phyloP scores from a whole-genome alignment of 92 coral and sea anemone genomes.

The Epizoanthus rinbou region DNA sequence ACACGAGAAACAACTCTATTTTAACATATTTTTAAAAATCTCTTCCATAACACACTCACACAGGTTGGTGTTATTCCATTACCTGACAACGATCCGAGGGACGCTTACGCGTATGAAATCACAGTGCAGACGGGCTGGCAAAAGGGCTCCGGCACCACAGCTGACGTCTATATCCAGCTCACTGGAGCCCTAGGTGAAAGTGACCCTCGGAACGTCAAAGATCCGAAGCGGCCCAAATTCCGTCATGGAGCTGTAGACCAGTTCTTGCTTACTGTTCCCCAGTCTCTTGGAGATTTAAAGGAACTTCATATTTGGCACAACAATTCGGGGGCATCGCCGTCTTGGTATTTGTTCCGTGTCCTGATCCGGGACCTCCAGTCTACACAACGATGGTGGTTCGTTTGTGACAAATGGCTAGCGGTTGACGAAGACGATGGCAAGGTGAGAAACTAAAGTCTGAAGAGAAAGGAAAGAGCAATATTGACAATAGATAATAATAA shows the following conservation, averaged over 20 bases:
- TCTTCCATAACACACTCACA: not conserved
- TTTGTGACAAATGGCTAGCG: slow-evolving; percentile 91
- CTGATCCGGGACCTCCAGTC: slow-evolving; percentile 87
- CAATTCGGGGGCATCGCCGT: slow-evolving; percentile 83
- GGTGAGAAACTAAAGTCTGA: slow-evolving; percentile 39
- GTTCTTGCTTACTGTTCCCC: slow-evolving; percentile 85
- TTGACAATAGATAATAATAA: no score
- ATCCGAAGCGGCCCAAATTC: slow-evolving; percentile 72
- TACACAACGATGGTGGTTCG: slow-evolving; percentile 88
- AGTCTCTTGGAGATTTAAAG: slow-evolving; percentile 76
- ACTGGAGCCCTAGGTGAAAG: slow-evolving; percentile 82
- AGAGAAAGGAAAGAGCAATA: slow-evolving; percentile 48
- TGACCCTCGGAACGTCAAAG: slow-evolving; percentile 75
- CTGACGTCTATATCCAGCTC: slow-evolving; percentile 77
- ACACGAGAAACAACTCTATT: not conserved
- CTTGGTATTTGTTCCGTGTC: slow-evolving; percentile 85
- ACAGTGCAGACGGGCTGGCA: slow-evolving; percentile 88
- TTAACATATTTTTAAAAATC: not conserved
- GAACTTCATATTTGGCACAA: slow-evolving; percentile 93
- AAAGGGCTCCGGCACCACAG: slow-evolving; percentile 81
- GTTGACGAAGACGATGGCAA: slow-evolving; percentile 91
- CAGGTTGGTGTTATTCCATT: slow-evolving; percentile 85
- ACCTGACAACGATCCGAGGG: slow-evolving; percentile 89
- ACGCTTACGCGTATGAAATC: slow-evolving; percentile 81
- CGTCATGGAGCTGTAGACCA: slow-evolving; percentile 77